Percentiles rank a stretch among this genome's conserved stretches.
phyloP scores from a whole-genome alignment of 2,888 invertebrate genomes.

The Eupithecia pulchellata region DNA sequence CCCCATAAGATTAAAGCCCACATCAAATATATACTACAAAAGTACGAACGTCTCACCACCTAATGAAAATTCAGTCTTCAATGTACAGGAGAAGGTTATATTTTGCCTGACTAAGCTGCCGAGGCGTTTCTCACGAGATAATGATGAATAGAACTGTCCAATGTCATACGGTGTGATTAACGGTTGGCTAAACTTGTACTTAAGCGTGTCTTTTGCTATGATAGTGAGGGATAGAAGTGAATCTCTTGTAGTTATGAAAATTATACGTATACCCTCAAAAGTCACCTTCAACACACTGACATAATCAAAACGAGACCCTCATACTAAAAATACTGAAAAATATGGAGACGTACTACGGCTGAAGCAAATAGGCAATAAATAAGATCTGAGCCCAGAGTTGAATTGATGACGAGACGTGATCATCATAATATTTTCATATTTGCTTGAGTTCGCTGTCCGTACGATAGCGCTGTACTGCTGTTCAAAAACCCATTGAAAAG shows the following conservation, averaged over 20 bases:
- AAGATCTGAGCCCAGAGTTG: no score
- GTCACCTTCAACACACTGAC: neutral
- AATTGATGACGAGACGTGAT: no score
- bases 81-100: neutral
- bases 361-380: neutral
- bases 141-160: conserved; percentile 41
- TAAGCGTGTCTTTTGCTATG: conserved; percentile 15
- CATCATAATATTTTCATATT: no score
- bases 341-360: neutral
- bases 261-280: no score
- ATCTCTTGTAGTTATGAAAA: neutral
- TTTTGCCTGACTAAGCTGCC: neutral
- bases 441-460: no score
- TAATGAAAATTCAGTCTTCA: neutral
- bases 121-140: conserved; percentile 33
- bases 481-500: no score
- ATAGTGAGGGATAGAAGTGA: conserved; percentile 14
- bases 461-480: no score
- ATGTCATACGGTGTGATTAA: conserved; percentile 44
- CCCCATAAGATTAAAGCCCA: neutral
- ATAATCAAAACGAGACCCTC: neutral
- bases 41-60: neutral
- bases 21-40: neutral
- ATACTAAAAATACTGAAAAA: neutral
- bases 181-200: conserved; percentile 36